A percentile compares a stretch with the other conserved stretches of the same genome.
Conservation (phyloP, 2,888 invertebrate genomes). For the Sinohyriopsis cumingii region DNA sequence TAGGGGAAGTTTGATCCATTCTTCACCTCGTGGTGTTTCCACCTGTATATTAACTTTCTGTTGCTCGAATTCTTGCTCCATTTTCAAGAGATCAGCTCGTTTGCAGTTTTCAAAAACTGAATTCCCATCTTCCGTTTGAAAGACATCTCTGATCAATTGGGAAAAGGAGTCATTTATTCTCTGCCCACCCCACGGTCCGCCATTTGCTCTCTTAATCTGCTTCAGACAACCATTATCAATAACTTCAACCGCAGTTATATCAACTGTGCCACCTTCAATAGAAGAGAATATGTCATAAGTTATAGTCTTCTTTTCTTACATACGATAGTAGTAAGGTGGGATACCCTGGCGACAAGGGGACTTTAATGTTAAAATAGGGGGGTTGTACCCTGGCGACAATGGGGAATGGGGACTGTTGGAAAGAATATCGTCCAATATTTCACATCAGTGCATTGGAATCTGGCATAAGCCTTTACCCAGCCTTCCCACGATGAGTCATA, state of each 20-base stretch:
- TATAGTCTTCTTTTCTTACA: too few relatives aligned
- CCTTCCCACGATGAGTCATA: too few relatives aligned
- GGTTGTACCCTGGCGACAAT: too few relatives aligned
- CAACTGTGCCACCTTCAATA: conserved; percentile 26
- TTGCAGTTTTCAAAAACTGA: conserved; percentile 8
- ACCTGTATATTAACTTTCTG: conserved; percentile 21
- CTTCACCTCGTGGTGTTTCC: conserved; percentile 5
- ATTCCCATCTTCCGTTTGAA: conserved; percentile 15
- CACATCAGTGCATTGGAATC: too few relatives aligned
- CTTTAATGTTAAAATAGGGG: too few relatives aligned
- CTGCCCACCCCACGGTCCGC: conserved; percentile 20
- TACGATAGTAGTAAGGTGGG: too few relatives aligned
- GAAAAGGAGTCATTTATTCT: conserved; percentile 26
- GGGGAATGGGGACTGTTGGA: too few relatives aligned
- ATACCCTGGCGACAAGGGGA: too few relatives aligned
- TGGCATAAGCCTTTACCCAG: too few relatives aligned
- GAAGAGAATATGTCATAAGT: neutral
- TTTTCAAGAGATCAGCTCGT: conserved; percentile 13
- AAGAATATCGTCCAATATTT: too few relatives aligned
- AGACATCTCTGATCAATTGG: conserved; percentile 20
- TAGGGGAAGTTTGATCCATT: conserved; percentile 11
- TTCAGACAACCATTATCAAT: conserved; percentile 11
- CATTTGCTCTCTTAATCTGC: conserved; percentile 14
- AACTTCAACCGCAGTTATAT: conserved; percentile 25
- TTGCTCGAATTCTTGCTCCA: conserved; percentile 29